Conservation (phyloP, 2,113 vertebrate species). For the Hippocampus guttulatus region DNA sequence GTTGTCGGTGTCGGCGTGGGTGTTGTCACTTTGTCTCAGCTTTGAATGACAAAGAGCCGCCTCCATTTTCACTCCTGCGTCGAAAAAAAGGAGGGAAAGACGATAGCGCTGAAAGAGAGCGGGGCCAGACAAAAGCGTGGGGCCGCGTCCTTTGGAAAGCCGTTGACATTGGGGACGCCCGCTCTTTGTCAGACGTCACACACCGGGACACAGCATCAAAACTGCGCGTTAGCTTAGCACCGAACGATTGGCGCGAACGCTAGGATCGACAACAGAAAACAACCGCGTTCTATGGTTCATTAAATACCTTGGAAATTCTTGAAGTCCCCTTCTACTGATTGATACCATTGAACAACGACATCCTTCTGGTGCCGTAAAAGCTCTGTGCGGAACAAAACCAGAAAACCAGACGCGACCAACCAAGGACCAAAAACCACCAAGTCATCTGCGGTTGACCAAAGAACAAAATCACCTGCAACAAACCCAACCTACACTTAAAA, state of each 20-base stretch:
- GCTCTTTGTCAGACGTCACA: conserved; percentile 52
- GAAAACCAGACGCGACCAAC: too few relatives aligned
- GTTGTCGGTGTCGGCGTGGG: conserved; percentile 33
- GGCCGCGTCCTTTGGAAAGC: conserved; percentile 35
- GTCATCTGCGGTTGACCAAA: too few relatives aligned
- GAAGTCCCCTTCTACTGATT: too few relatives aligned
- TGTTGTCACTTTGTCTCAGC: conserved; percentile 57
- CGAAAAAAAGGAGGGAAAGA: conserved; percentile 61
- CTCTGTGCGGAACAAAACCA: too few relatives aligned
- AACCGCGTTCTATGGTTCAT: too few relatives aligned
- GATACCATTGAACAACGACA: too few relatives aligned
- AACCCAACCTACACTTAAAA: too few relatives aligned
- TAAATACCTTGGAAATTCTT: too few relatives aligned
- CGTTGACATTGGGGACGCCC: conserved; percentile 58
- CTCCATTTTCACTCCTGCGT: conserved; percentile 48
- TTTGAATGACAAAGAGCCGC: conserved; percentile 44
- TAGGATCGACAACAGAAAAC: too few relatives aligned
- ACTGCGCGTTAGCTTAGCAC: conserved; percentile 11
- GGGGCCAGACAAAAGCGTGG: conserved; percentile 50
- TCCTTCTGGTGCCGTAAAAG: too few relatives aligned
- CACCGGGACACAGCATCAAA: conserved; percentile 48
- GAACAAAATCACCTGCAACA: too few relatives aligned
- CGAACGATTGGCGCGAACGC: conserved; percentile 10
- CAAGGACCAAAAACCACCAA: too few relatives aligned
- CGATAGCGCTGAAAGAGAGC: conserved; percentile 64